These are phyloP conservation scores for Oreochromis niloticus DNA, from an alignment of 2,113 vertebrate species.

Conservation along the genomic window DNA sequence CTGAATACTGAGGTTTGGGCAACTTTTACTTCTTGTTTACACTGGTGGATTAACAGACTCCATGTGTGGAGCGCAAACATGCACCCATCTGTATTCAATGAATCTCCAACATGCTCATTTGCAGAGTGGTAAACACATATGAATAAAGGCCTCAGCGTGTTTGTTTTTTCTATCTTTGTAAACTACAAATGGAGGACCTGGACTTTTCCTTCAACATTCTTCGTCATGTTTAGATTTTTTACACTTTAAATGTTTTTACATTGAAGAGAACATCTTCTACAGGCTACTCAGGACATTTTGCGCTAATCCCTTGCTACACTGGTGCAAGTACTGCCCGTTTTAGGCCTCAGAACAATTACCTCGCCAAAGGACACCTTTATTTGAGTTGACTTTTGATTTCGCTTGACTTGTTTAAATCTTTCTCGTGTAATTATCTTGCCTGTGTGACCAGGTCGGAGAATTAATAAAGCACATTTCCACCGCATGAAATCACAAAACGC, in stretches of 20 bases:
- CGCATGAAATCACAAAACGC: conserved; percentile 33
- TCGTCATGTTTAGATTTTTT: background rate
- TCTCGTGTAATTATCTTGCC: background rate
- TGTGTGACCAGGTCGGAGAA: background rate
- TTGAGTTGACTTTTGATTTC: background rate
- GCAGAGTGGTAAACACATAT: conserved; percentile 27
- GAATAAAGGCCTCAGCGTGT: background rate
- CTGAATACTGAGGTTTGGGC: background rate
- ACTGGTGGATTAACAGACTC: background rate
- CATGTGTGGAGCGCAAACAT: conserved; percentile 35
- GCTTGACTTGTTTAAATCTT: background rate
- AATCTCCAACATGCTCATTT: conserved; percentile 11
- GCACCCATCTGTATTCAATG: conserved; percentile 56
- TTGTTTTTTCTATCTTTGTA: conserved; percentile 42
- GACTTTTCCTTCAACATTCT: conserved; percentile 5
- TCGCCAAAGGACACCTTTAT: background rate
- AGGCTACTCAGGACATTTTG: background rate
- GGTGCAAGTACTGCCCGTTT: background rate
- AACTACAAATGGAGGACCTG: conserved; percentile 24
- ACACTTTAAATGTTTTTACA: background rate
- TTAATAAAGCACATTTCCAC: background rate
- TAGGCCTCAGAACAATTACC: background rate
- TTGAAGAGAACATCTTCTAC: background rate
- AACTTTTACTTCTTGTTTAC: background rate
- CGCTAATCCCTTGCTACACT: background rate